These are phyloP conservation scores for Molorchus minor DNA, from an alignment of 2,888 invertebrate genomes.

Conservation along the genomic window DNA sequence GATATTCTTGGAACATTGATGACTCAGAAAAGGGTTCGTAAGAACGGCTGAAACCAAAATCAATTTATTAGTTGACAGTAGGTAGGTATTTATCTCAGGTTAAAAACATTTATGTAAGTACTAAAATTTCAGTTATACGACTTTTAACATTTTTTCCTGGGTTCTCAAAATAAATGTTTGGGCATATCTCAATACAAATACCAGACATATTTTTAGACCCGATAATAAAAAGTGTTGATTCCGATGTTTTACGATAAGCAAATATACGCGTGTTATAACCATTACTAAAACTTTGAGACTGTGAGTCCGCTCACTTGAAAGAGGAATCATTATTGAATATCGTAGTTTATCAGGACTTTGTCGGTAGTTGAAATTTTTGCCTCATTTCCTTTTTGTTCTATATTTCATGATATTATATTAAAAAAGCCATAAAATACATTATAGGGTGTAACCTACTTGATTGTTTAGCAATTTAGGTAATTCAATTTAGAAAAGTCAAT, in stretches of 20 bases:
- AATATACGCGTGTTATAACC: slow-evolving; percentile 15
- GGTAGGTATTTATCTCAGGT: too few species aligned
- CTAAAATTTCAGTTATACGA: too few species aligned
- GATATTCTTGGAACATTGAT: slow-evolving; percentile 82
- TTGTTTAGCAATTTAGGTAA: too few species aligned
- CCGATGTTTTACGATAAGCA: slow-evolving; percentile 21
- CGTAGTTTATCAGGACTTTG: slow-evolving; percentile 23
- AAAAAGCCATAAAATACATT: too few species aligned
- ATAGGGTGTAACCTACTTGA: too few species aligned
- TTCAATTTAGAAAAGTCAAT: too few species aligned
- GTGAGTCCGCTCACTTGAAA: slow-evolving; percentile 19
- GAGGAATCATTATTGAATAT: slow-evolving; percentile 19
- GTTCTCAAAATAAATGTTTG: slow-evolving; percentile 17
- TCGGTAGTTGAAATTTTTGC: slow-evolving; percentile 17
- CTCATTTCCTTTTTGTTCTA: slow-evolving; percentile 2
- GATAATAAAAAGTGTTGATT: slow-evolving; percentile 20
- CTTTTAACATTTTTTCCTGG: background rate
- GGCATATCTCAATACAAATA: slow-evolving; percentile 13
- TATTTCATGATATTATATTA: too few species aligned
- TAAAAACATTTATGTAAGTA: too few species aligned
- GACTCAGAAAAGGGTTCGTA: slow-evolving; percentile 78
- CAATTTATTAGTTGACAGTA: too few species aligned
- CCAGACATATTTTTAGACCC: slow-evolving; percentile 12
- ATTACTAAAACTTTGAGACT: slow-evolving; percentile 19
- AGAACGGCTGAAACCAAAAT: slow-evolving; percentile 70